Percentiles rank a stretch among this genome's conserved stretches.
Conservation (phyloP, 2,888 invertebrate genomes). For the Netelia inedita region DNA sequence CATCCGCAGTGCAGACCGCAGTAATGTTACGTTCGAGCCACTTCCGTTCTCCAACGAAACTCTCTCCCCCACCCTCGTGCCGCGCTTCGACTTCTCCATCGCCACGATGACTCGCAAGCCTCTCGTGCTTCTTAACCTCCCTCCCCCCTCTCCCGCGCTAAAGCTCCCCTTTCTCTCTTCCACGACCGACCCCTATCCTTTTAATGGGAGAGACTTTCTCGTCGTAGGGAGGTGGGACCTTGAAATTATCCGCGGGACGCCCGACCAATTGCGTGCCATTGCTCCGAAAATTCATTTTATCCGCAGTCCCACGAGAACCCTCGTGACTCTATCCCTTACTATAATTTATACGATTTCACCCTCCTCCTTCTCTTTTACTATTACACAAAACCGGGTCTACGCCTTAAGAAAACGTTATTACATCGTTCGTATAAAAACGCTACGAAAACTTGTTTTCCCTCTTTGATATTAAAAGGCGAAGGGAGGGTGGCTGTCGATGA, state of each 20-base stretch:
- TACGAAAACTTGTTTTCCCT: background rate
- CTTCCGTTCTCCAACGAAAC: constrained; percentile 58
- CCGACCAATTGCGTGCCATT: constrained; percentile 60
- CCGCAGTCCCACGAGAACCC: constrained; percentile 30
- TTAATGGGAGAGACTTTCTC: constrained; percentile 19
- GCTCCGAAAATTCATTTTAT: constrained; percentile 44
- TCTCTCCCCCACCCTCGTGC: constrained; percentile 3
- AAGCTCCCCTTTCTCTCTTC: background rate
- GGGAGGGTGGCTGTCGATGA: background rate
- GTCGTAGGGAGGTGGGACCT: constrained; percentile 52
- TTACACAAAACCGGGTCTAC: background rate
- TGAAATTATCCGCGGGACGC: constrained; percentile 53
- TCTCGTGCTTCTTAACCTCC: background rate
- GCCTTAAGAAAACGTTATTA: too few relatives aligned
- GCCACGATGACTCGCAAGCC: background rate
- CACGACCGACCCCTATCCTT: background rate
- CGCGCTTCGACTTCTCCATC: too few relatives aligned
- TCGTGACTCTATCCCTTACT: constrained; percentile 5
- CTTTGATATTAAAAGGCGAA: background rate
- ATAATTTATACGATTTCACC: background rate
- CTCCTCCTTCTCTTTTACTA: background rate
- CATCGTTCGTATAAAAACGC: too few relatives aligned
- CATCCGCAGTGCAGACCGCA: constrained; percentile 81
- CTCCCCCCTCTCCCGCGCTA: constrained; percentile 9
- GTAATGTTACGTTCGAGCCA: constrained; percentile 70